phyloP scores from a whole-genome alignment of 2,797 vertebrate genomes.

The Paguma larvata region DNA sequence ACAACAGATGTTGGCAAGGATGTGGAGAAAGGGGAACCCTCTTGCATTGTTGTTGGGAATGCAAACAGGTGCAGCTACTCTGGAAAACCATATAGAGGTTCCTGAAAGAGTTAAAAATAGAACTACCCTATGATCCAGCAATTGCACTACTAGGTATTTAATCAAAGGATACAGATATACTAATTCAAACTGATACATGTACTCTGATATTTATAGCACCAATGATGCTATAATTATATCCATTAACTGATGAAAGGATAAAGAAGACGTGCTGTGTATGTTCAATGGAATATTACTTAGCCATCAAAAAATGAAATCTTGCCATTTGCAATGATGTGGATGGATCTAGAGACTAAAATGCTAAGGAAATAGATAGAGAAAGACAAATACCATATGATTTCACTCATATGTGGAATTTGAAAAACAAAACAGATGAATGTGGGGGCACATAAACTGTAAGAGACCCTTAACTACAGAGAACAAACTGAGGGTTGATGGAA shows the following conservation, averaged over 20 bases:
- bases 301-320: not conserved
- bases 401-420: not conserved
- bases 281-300: not conserved
- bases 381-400: not conserved
- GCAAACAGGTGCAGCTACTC: not conserved
- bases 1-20: not conserved
- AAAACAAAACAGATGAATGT: not conserved
- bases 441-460: not conserved
- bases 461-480: not conserved
- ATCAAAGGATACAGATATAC: not conserved
- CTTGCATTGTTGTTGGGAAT: not conserved
- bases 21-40: not conserved
- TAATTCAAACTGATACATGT: not conserved
- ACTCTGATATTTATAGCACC: not conserved
- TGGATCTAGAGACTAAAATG: not conserved
- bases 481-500: not conserved
- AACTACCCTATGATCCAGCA: not conserved
- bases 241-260: not conserved
- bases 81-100: not conserved
- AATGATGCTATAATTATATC: not conserved
- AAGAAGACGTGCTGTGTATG: not conserved
- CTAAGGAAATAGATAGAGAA: not conserved
- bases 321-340: not conserved
- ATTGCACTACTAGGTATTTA: not conserved
- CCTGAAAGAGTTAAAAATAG: not conserved